Evolutionary conservation across 2,113 vertebrate species (phyloP), one percentile per base, ranked within the genome.

Genomic region (Chrysemys picta): DNA sequence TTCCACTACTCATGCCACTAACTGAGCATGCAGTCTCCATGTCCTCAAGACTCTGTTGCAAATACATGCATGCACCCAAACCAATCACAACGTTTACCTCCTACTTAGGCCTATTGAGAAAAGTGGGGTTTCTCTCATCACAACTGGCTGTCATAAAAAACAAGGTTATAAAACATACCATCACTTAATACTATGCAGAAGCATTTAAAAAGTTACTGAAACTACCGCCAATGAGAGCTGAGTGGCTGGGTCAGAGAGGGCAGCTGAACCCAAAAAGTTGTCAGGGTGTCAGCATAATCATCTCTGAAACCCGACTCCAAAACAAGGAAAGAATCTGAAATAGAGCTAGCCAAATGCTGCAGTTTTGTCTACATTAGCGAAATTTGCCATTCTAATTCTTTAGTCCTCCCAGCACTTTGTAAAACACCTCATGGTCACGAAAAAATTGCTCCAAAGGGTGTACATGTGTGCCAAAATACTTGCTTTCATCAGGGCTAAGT

Each of bases 121-220:
- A 86, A 82, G 89, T 11, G 83, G 54, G 56, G 24, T 92, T 84
- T 88, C 29, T 54, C 93, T 62, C 57, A 47, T 85, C 85, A 92
- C 82, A 59, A 69, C n/a, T 14, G 1, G 45, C 7, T 82, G 80
- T 72, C 78, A 50, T 45, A 78, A 91, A 95, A 6, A 14, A 69
- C 62, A 69, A 38, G 65, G 65, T 69, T 89, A 83, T 80, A 93
- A 93, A 92, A 35, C 38, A 93, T 83, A 80, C 92, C 57, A 57
- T 80, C 76, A 94, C 80, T 89, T 82, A 82, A 72, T 2, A 4
- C 45, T 10, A 10, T 0, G 1, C 21, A 87, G 50, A 87, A 91
- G 29, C 35, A 84, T 10, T 83, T 86, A 56, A 93, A 95, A 50
- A 0, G 0, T 84, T 80, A 72, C 0, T 8, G 85, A 89, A 97